phyloP scores from a whole-genome alignment of 2,113 vertebrate genomes.

The Anhinga rufa region DNA sequence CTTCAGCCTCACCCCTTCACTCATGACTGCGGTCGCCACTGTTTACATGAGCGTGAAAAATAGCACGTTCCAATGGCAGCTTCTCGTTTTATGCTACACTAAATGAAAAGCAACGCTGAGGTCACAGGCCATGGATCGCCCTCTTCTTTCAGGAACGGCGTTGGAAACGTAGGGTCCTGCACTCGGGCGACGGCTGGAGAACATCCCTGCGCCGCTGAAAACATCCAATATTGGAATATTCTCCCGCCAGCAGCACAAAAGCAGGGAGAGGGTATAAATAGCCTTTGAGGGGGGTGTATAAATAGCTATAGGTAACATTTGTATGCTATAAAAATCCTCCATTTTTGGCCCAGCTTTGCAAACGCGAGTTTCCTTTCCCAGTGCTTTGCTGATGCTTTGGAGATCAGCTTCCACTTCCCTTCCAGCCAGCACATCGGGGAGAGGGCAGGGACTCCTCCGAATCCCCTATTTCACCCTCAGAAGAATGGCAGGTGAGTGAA shows the following conservation, averaged over 20 bases:
- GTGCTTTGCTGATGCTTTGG: neutral
- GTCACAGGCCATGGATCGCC: rapidly evolving
- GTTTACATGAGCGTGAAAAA: neutral
- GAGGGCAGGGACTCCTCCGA: neutral
- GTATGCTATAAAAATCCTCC: neutral
- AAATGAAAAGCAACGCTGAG: neutral
- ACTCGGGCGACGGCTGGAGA: neutral
- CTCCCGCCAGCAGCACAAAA: conserved; percentile 26
- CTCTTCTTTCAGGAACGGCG: neutral
- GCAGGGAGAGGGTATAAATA: neutral
- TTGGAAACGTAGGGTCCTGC: neutral
- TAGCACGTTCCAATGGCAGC: neutral
- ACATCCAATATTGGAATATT: neutral
- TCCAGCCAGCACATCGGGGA: neutral
- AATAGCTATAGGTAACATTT: conserved; percentile 38
- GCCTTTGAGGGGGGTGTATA: conserved; percentile 9
- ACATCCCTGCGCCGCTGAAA: neutral
- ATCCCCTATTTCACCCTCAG: neutral
- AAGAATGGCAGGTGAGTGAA: rapidly evolving
- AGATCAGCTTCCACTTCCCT: neutral
- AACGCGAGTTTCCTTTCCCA: neutral
- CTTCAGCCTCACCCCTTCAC: neutral
- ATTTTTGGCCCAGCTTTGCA: neutral
- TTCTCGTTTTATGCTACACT: neutral
- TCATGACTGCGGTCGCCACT: rapidly evolving